Conservation (phyloP, 2,113 vertebrate species). For the Agapornis roseicollis region DNA sequence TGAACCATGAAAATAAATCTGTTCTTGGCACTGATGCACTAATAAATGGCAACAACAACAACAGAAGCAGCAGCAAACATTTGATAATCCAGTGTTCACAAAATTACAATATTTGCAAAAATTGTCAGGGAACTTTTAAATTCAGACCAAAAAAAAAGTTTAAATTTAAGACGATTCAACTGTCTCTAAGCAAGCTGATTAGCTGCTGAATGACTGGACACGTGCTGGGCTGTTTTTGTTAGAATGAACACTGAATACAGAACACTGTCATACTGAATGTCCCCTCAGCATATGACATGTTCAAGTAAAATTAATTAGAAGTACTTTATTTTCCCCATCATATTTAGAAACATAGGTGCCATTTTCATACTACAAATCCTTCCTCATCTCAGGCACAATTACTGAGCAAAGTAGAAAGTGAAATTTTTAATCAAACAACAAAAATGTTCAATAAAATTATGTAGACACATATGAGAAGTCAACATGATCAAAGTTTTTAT, state of each 20-base stretch:
- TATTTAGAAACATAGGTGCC: background rate
- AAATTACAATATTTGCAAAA: background rate
- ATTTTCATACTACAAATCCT: background rate
- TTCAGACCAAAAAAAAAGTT: background rate
- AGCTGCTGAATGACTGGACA: background rate
- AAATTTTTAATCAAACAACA: background rate
- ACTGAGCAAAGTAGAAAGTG: background rate
- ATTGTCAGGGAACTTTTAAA: background rate
- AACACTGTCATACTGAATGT: background rate
- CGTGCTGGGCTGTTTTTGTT: rapidly evolving
- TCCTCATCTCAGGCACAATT: background rate
- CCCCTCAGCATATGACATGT: background rate
- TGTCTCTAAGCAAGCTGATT: background rate
- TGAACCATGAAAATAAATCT: background rate
- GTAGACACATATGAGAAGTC: background rate
- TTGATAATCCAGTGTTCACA: background rate
- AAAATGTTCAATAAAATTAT: background rate
- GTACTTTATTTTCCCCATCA: background rate
- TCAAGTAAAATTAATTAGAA: background rate
- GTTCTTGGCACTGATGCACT: background rate
- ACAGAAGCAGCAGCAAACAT: background rate
- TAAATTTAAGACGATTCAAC: background rate
- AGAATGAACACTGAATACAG: background rate
- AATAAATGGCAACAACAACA: background rate
- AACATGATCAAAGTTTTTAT: background rate